Base-by-base conservation (phyloP, 2,113 vertebrate species). In the Bubo blakistoni region DNA sequence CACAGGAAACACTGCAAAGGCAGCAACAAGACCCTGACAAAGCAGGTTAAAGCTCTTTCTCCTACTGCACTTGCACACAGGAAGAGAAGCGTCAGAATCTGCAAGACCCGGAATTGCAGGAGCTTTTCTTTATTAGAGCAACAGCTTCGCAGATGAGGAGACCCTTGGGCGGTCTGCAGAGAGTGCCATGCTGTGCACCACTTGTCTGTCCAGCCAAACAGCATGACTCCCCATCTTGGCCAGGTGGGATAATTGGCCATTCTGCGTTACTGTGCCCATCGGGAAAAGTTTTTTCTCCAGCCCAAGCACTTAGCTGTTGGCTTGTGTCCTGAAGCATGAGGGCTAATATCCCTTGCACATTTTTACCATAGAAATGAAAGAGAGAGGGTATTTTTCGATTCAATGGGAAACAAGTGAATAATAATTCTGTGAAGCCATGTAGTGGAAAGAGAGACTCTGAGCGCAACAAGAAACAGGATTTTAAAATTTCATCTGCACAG, bases 401-500 rank as follows among this genome's bases (percentile, higher is more conserved):
- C 97, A 97, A 96, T 94, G 74, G 95, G 95, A 98, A 98, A 97
- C 97, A 97, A 98, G 97, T 97, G 97, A 98, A 98, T 98, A 98
- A 98, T 98, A 98, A 98, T 98, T 98, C 97, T 94, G 88, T 47
- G 94, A 96, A 97, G 94, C 96, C 91, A 36, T 98, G 96, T 97
- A 97, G 97, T 97, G 92, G 96, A 97, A 97, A 97, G 97, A 97
- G 96, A 97, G 97, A 92, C 97, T 98, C 97, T 97, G 96, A 98
- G 97, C 9, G 83, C 97, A 98, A 98, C 97, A 98, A 98, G 98
- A 97, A 98, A 95, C 83, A 79, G 95, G 97, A 97, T 98, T 98
- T 98, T 98, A 97, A 97, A 98, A 98, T 98, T 98, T 98, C 97
- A 98, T 98, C 97, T 97, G 97, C 97, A 97, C 98, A 98, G 97